Percentiles rank a stretch among this genome's conserved stretches.
Evolutionary conservation across 2,888 invertebrate species (phyloP).

Genomic region (Andrena bicolor): DNA sequence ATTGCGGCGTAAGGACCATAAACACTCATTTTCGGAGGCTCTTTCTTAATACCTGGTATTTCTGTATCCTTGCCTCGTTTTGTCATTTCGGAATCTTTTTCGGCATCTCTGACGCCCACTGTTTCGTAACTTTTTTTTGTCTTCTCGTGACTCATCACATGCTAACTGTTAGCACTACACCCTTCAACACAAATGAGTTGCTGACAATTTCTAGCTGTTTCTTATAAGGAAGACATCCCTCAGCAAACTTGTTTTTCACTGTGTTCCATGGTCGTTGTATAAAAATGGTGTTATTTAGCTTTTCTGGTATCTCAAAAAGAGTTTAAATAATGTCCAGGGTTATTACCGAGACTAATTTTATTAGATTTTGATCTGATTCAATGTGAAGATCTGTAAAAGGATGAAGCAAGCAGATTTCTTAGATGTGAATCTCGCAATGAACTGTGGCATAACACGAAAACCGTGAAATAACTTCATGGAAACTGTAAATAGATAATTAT

Average conservation of each 20-base stretch:
- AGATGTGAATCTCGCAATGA: neutral
- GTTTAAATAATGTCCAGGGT: too few species aligned
- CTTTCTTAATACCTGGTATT: slow-evolving; percentile 73
- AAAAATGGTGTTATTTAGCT: neutral
- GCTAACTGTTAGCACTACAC: slow-evolving; percentile 24
- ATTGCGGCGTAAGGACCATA: slow-evolving; percentile 78
- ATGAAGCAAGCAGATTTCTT: too few species aligned
- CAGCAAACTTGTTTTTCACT: neutral
- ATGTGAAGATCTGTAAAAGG: neutral
- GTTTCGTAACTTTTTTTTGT: slow-evolving; percentile 32
- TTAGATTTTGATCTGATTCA: too few species aligned
- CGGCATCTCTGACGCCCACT: slow-evolving; percentile 33
- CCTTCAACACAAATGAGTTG: slow-evolving; percentile 11
- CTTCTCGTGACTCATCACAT: slow-evolving; percentile 11
- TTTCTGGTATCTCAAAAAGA: too few species aligned
- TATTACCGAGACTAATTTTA: too few species aligned
- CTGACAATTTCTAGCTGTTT: slow-evolving; percentile 20
- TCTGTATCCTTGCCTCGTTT: slow-evolving; percentile 62
- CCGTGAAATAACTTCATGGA: neutral
- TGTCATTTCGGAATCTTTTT: slow-evolving; percentile 62
- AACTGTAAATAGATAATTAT: slow-evolving; percentile 15
- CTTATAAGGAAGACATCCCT: neutral
- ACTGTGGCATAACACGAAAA: neutral
- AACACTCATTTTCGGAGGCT: slow-evolving; percentile 79
- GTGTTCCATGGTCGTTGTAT: neutral